Evolutionary conservation across 2,888 invertebrate genomes (phyloP).

Genomic region (Sialis fuliginosa): DNA sequence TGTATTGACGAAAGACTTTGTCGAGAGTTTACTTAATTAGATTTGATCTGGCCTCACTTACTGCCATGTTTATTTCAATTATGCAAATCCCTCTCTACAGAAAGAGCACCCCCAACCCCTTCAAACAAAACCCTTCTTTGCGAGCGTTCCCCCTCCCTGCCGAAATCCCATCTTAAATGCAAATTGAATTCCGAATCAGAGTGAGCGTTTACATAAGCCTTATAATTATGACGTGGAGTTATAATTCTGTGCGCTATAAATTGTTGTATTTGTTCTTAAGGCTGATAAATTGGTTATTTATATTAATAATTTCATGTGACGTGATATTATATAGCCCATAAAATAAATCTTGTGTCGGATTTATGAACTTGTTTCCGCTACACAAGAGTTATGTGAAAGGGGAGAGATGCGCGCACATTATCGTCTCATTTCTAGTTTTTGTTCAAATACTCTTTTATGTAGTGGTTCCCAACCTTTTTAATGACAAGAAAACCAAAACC

Average conservation of each 20-base stretch:
- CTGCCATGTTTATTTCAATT: constrained; percentile 24
- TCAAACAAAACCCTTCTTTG: constrained; percentile 12
- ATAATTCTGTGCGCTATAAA: constrained; percentile 12
- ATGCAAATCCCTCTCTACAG: constrained; percentile 19
- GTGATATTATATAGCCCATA: constrained; percentile 1
- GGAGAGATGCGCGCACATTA: not conserved
- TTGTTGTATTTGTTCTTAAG: constrained; percentile 4
- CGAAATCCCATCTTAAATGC: constrained; percentile 19
- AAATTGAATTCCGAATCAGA: constrained; percentile 21
- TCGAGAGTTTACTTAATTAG: constrained; percentile 19
- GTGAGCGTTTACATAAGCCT: constrained; percentile 15
- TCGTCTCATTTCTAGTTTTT: not conserved
- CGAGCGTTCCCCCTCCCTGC: constrained; percentile 8
- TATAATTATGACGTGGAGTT: constrained; percentile 16
- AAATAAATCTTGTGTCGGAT: constrained; percentile 2
- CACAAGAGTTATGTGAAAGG: not conserved
- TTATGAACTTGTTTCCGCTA: not conserved
- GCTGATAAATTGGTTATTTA: constrained; percentile 4
- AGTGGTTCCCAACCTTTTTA: no score
- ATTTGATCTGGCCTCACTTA: constrained; percentile 20
- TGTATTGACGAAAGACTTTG: constrained; percentile 7
- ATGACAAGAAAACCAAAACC: no score
- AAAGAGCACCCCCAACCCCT: not conserved
- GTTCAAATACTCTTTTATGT: no score
- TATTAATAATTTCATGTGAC: constrained; percentile 2